Percentiles rank a stretch among this genome's conserved stretches.
Conservation (phyloP, 1,140 invertebrate species). For the Diorhabda sublineata region DNA sequence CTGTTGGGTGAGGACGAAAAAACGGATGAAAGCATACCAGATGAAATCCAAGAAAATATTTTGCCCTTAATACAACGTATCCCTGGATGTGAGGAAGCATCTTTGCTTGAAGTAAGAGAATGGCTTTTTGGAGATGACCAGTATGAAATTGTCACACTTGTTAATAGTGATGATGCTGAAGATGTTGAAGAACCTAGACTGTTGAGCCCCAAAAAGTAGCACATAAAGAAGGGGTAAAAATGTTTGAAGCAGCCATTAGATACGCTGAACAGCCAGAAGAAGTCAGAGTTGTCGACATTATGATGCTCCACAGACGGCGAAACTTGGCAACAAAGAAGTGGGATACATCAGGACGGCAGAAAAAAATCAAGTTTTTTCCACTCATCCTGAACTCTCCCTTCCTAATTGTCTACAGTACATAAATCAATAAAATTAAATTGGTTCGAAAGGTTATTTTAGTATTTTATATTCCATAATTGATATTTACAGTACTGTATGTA, state of each 20-base stretch:
- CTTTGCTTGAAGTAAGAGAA: neutral
- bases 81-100: no score
- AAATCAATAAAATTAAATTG: no score
- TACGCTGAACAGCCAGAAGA: no score
- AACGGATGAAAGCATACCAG: no score
- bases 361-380: neutral
- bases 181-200: neutral
- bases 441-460: no score
- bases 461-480: no score
- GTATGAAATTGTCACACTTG: neutral
- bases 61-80: no score
- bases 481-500: no score
- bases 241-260: slow-evolving; percentile 11
- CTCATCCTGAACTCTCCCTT: no score
- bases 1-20: no score
- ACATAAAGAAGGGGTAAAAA: slow-evolving; percentile 24
- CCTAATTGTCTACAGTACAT: no score
- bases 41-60: no score
- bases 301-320: neutral
- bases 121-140: neutral
- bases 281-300: neutral
- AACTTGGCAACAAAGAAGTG: neutral
- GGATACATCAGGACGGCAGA: neutral
- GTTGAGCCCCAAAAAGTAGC: neutral
- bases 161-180: neutral